Percentiles rank a stretch among this genome's conserved stretches.
These are phyloP conservation scores for Crotophaga sulcirostris DNA, from an alignment of 2,113 vertebrate genomes.

Conservation along the genomic window DNA sequence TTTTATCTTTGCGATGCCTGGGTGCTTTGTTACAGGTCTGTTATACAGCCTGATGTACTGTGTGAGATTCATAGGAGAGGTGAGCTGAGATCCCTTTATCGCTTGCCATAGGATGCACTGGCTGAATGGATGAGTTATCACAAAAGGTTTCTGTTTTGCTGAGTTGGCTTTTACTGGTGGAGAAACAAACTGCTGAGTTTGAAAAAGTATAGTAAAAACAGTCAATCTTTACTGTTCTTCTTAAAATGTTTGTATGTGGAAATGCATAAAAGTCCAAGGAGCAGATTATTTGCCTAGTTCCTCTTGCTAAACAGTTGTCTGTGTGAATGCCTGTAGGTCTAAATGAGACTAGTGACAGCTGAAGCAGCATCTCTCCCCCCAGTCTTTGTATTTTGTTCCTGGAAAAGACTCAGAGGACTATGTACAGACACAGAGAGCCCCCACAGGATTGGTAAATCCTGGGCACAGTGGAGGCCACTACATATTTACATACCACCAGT, in stretches of 20 bases:
- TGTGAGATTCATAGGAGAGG: background rate
- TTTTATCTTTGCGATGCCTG: background rate
- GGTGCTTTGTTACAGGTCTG: background rate
- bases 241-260: background rate
- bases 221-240: background rate
- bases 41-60: fast-evolving
- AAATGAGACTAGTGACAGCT: background rate
- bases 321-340: background rate
- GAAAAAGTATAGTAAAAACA: background rate
- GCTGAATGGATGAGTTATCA: background rate
- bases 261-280: background rate
- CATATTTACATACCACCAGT: background rate
- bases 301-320: background rate
- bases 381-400: background rate
- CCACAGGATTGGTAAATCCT: fast-evolving
- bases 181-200: background rate
- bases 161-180: background rate
- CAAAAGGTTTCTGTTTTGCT: background rate
- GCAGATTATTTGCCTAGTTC: background rate
- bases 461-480: background rate
- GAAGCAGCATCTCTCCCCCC: fast-evolving
- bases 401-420: background rate
- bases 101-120: background rate
- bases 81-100: background rate
- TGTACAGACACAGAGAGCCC: background rate